phyloP scores from a whole-genome alignment of 1,140 invertebrate species.

The Drosophila rufa region DNA sequence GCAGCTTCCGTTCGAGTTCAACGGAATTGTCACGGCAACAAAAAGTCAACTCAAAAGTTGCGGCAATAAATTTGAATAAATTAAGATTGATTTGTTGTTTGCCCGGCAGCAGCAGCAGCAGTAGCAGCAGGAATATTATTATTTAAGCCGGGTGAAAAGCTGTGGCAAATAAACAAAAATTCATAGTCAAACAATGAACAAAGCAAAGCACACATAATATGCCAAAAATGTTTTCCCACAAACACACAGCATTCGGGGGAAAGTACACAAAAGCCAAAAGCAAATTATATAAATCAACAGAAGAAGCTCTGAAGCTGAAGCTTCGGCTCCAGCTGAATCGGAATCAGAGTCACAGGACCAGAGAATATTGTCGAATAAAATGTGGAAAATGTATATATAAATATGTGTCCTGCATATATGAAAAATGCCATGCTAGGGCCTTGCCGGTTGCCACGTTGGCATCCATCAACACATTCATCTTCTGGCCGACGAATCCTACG shows the following conservation, averaged over 20 bases:
- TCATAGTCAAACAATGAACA: slow-evolving; percentile 68
- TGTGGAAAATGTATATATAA: slow-evolving; percentile 44
- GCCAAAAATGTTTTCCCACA: slow-evolving; percentile 48
- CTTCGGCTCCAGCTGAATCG: slow-evolving; percentile 3
- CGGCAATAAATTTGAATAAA: slow-evolving; percentile 76
- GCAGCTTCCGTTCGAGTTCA: slow-evolving; percentile 46
- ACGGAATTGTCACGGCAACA: slow-evolving; percentile 16
- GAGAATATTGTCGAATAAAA: slow-evolving; percentile 74
- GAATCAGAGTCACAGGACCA: slow-evolving; percentile 21
- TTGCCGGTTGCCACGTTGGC: slow-evolving; percentile 6
- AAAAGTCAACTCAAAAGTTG: slow-evolving; percentile 40
- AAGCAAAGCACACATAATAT: slow-evolving; percentile 64
- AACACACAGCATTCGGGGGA: slow-evolving; percentile 14
- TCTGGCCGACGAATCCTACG: slow-evolving; percentile 8
- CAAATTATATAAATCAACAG: slow-evolving; percentile 81
- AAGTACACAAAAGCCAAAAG: slow-evolving; percentile 64
- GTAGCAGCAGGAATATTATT: slow-evolving; percentile 14
- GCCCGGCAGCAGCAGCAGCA: slow-evolving; percentile 11
- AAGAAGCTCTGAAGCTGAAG: slow-evolving; percentile 33
- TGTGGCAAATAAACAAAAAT: slow-evolving; percentile 65
- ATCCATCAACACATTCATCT: slow-evolving; percentile 58
- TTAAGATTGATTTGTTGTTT: slow-evolving; percentile 75
- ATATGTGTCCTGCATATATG: slow-evolving; percentile 49
- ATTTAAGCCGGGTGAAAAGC: slow-evolving; percentile 43
- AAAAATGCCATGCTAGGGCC: slow-evolving; percentile 56